A percentile compares a stretch with the other conserved stretches of the same genome.
Evolutionary conservation across 2,888 invertebrate species (phyloP).

Genomic region (Agrochola circellaris): DNA sequence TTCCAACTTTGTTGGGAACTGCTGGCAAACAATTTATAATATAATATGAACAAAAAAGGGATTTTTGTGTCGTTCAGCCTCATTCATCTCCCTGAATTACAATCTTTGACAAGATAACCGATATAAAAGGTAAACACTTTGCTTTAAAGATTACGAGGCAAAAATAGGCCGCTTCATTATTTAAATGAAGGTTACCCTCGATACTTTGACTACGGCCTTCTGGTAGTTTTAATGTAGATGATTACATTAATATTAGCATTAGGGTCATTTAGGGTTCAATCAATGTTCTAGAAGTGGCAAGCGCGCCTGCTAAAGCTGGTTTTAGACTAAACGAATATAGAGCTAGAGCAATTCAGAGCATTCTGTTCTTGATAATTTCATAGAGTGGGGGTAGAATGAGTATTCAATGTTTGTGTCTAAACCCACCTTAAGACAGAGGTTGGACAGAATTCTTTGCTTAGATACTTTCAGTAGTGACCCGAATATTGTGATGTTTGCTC

Average conservation of each 20-base stretch:
- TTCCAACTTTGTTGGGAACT: constrained; percentile 60
- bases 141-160: constrained; percentile 38
- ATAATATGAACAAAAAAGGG: constrained; percentile 55
- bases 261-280: background rate
- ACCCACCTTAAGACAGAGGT: background rate
- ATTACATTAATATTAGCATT: constrained; percentile 4
- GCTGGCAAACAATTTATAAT: constrained; percentile 61
- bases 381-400: background rate
- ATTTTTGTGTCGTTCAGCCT: constrained; percentile 41
- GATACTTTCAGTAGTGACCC: background rate
- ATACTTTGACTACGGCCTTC: constrained; percentile 8
- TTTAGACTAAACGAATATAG: background rate
- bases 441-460: background rate
- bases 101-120: constrained; percentile 58
- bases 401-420: background rate
- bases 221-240: constrained; percentile 4
- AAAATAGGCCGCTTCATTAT: constrained; percentile 35
- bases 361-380: background rate
- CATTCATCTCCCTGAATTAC: constrained; percentile 55
- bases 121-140: constrained; percentile 56
- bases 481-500: background rate
- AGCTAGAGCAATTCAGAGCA: background rate
- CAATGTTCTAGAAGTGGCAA: background rate
- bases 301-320: background rate
- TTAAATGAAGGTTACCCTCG: constrained; percentile 24